Base-by-base conservation (phyloP, 2,113 vertebrate genomes). In the Amazona vittata region DNA sequence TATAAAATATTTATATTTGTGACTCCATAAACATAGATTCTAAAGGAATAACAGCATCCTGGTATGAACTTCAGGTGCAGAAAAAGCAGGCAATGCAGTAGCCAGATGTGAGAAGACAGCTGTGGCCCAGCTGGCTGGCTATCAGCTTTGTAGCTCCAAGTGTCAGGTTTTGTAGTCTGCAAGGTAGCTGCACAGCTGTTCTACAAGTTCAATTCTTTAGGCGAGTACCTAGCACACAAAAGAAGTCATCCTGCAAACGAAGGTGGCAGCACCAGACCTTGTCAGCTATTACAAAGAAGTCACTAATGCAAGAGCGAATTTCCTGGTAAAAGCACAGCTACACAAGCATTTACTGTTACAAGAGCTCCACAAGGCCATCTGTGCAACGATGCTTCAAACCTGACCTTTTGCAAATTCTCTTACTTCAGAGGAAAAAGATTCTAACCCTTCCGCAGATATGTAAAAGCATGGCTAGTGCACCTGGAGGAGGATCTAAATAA, bases 1-100 rank as follows among this genome's bases (percentile, higher is more conserved):
- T 44, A 31, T 47, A 68, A 91, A 91, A 84, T 75, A 94, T 79
- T 94, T 73, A 52, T 19, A 65, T 41, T n/a, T 43, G 21, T 75
- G 52, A 64, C 52, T 75, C 35, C 25, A 35, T 53, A 95, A 92
- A 62, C 63, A 63, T 4, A 53, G 31, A 35, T 63, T 67, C 33
- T 49, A 55, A 69, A 59, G 46, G 67, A 86, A 49, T 15, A 21
- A 46, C 55, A 83, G 65, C 1, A 0, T 7, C 73, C 76, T 57
- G 52, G 22, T 24, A 35, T 26, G 21, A 93, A 71, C 49, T 47
- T 47, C 39, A 65, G 35, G 68, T 31, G 29, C 60, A 74, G 52
- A 75, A 60, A 41, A 69, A 37, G 1, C 43, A 14, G 24, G 74
- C 47, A 52, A 22, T 5, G 47, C 29, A 65, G 49, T 0, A 87